A percentile compares a stretch with the other conserved stretches of the same genome.
These are phyloP conservation scores for Pteronotus mesoamericanus DNA, from an alignment of 2,797 vertebrate genomes.

Conservation along the genomic window DNA sequence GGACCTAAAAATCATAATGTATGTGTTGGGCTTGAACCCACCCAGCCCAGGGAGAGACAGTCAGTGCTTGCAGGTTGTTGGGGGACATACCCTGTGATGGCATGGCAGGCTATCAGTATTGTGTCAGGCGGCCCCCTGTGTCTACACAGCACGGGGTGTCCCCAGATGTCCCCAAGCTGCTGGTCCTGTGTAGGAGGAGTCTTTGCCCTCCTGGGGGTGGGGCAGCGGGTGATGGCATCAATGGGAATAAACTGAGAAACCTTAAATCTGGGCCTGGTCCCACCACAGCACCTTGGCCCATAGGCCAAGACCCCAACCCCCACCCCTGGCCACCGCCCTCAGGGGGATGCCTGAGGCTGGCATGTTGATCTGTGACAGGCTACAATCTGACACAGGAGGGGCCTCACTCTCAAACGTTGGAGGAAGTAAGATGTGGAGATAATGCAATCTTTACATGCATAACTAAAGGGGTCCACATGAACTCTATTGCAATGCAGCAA, in stretches of 20 bases:
- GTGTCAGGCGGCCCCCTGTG: background rate
- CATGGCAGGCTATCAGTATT: background rate
- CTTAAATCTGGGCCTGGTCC: background rate
- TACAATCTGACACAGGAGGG: background rate
- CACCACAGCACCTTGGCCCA: background rate
- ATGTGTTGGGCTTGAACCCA: background rate
- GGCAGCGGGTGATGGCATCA: background rate
- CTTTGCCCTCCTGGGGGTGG: background rate
- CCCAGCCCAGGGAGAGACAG: background rate
- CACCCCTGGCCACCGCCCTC: background rate
- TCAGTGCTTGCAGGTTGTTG: no score
- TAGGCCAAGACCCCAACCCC: no score
- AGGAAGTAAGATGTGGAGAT: background rate
- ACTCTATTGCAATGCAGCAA: background rate
- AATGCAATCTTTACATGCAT: rapidly evolving
- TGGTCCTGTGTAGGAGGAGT: background rate
- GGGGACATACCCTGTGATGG: background rate
- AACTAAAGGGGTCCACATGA: background rate
- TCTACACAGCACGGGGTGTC: background rate
- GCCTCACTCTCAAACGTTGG: background rate
- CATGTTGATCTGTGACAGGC: background rate
- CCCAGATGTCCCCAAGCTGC: background rate
- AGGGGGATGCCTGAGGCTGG: background rate
- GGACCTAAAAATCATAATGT: background rate
- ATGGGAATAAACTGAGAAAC: background rate